Evolutionary conservation across 2,113 vertebrate genomes (phyloP), one percentile per base, ranked within the genome.

Genomic region (Merops nubicus): DNA sequence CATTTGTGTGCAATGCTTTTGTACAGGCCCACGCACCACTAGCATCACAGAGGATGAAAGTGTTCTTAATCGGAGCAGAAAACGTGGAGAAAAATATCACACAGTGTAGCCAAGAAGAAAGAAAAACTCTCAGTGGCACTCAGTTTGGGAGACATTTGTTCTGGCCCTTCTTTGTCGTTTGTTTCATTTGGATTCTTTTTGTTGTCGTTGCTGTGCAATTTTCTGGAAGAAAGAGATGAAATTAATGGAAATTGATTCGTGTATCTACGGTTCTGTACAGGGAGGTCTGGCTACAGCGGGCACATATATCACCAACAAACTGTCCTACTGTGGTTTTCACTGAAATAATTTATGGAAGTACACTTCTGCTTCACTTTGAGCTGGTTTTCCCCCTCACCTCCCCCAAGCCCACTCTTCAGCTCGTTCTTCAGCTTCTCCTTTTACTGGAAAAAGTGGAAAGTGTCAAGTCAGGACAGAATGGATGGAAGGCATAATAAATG

Each of bases 161-260:
- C 74, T 95, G 54, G 15, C n/a, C n/a, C 65, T 93, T 16, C 36
- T 84, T 81, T 88, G 80, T 62, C 79, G 51, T 73, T 87, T 87
- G 65, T 87, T 93, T 93, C 18, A 0, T 79, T 88, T 92, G 91
- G 53, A 78, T 57, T 89, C 28, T 60, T 85, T 33, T 53, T 80
- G 59, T 65, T 69, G 47, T 28, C 69, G 56, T 4, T 78, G 40
- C 28, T 77, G 26, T 82, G 73, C 86, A 91, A 80, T 96, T 97
- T 95, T 94, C 85, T 93, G 73, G 53, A 75, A 89, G 67, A 85
- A 93, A 60, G 94, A 54, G 38, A 95, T 73, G 82, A 89, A 93
- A 93, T 82, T 92, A 96, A 89, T 76, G 69, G 73, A 91, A 94
- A 96, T 95, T 87, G 91, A 92, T 97, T 92, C 59, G 40, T 91